These are phyloP conservation scores for Rhamphomyia laevipes DNA, from an alignment of 2,888 invertebrate genomes.

Conservation along the genomic window DNA sequence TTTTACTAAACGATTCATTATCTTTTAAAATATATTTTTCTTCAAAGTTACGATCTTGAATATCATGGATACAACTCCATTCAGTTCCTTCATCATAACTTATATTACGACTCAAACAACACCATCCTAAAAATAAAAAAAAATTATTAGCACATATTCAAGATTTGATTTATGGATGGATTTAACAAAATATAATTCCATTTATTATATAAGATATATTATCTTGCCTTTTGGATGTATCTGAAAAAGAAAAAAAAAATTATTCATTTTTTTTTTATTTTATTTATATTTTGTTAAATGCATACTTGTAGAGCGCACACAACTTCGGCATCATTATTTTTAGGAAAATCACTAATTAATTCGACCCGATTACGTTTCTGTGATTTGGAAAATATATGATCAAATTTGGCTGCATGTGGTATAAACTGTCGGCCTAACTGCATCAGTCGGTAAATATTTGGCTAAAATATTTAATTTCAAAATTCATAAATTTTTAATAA, in stretches of 20 bases:
- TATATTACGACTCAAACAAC: constrained; percentile 76
- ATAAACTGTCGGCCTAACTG: constrained; percentile 73
- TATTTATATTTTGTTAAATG: background rate
- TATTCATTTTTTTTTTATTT: background rate
- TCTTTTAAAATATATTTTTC: constrained; percentile 7
- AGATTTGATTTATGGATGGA: no score
- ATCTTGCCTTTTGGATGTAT: constrained; percentile 25
- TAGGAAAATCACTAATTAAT: constrained; percentile 81
- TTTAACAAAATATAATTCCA: no score
- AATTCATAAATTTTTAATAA: background rate
- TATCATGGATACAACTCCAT: constrained; percentile 93
- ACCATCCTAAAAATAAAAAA: constrained; percentile 50
- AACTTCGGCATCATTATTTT: constrained; percentile 75
- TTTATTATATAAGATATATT: no score
- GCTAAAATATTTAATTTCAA: constrained; percentile 47
- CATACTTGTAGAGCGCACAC: constrained; percentile 71
- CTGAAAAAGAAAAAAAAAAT: constrained; percentile 11
- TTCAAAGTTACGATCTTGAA: constrained; percentile 49
- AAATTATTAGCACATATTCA: no score
- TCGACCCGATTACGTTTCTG: constrained; percentile 76
- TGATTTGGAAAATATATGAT: constrained; percentile 63
- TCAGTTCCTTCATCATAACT: constrained; percentile 77
- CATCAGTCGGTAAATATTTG: constrained; percentile 80
- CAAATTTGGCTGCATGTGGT: constrained; percentile 67
- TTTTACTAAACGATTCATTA: constrained; percentile 8